Conservation (phyloP, 2,113 vertebrate genomes). For the Ptyas mucosa region DNA sequence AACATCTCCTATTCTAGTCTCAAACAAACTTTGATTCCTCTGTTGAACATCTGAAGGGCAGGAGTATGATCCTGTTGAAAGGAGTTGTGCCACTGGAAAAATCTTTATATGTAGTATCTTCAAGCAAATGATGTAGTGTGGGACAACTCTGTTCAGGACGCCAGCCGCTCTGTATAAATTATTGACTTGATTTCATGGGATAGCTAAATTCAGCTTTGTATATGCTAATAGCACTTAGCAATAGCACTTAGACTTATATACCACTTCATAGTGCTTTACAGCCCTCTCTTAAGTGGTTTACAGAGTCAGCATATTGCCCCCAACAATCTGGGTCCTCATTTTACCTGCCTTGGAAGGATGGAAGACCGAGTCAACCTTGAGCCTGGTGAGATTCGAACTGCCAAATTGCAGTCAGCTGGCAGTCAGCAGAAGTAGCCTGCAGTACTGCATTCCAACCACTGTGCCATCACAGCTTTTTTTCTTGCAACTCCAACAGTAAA, state of each 20-base stretch:
- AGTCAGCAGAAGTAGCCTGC: too few relatives aligned
- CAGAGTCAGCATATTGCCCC: too few relatives aligned
- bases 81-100: constrained; percentile 45
- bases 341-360: too few relatives aligned
- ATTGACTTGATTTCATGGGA: constrained; percentile 1
- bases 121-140: neutral
- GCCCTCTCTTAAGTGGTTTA: too few relatives aligned
- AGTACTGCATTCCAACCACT: too few relatives aligned
- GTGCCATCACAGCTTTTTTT: neutral
- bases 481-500: constrained; percentile 15
- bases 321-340: too few relatives aligned
- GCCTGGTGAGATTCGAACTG: too few relatives aligned
- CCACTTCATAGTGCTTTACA: too few relatives aligned
- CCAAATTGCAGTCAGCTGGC: too few relatives aligned
- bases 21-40: constrained; percentile 2
- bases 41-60: constrained; percentile 34
- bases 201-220: constrained; percentile 13
- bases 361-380: too few relatives aligned
- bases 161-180: neutral
- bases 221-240: too few relatives aligned
- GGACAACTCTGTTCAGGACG: neutral
- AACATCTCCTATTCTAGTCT: neutral
- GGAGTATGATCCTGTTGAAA: constrained; percentile 38
- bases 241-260: too few relatives aligned
- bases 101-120: constrained; percentile 44